Evolutionary conservation across 30 jellyfish, hydroid and myxozoan genomes (phyloP), one percentile per base, ranked within the genome.

Genomic region (Phacellophora camtschatica): DNA sequence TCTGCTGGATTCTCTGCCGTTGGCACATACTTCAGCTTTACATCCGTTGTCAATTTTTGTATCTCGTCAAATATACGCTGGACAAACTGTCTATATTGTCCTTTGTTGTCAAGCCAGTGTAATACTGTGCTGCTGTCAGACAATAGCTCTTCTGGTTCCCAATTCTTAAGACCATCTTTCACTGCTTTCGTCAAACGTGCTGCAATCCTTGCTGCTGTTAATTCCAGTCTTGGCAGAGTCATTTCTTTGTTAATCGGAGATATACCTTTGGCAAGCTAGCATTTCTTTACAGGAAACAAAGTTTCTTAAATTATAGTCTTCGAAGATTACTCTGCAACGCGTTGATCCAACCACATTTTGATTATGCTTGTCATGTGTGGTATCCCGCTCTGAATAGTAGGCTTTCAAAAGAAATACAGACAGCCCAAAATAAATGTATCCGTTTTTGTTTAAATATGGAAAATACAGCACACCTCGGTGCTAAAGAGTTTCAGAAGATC

Each of bases 161-260:
- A 65, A 7, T 30, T 65, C 79, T 65, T 65, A 24, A 65, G 35
- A 35, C 32, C 28, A 31, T 65, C 79, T 65, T 61, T 65, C 62
- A 65, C 79, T 18, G 79, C 36, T 65, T 5, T 35, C 79, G 36
- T 31, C 79, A 65, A 65, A 65, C 79, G 61, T 11, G 79, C 79
- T 65, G 79, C 85, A 5, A 71, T 71, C 58, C 70, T 42, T 49
- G 85, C 85, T 71, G 85, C 85, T 43, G 72, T 48, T 0, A 42
- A 77, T 25, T 71, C 75, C 55, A 71, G 33, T 34, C 85, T 23
- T 31, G 85, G 85, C 29, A 71, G 42, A 1, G 85, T 71, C 72
- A 54, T 43, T 12, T 71, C 35, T 49, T 71, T 54, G 56, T 49
- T 71, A 31, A 65, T 65, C 30, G 85, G 85, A 54, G 72, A 39